These are phyloP conservation scores for Ptilodon capucinus DNA, from an alignment of 2,888 invertebrate species.

Conservation along the genomic window DNA sequence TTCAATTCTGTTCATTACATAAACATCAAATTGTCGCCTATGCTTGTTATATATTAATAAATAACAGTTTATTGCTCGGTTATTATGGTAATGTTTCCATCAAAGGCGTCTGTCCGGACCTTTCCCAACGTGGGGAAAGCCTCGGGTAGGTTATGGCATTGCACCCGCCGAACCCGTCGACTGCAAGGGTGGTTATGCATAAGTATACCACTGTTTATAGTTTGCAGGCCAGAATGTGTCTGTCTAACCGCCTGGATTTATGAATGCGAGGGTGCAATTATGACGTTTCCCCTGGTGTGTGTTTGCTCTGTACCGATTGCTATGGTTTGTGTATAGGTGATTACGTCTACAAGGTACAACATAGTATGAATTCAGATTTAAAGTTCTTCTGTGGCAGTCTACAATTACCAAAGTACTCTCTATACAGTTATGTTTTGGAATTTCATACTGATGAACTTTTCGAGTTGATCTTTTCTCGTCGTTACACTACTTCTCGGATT, in stretches of 20 bases:
- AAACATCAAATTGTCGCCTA: not conserved
- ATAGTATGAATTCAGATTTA: too few relatives aligned
- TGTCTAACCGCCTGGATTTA: conserved; percentile 69
- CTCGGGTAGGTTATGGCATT: conserved; percentile 78
- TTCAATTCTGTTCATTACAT: too few relatives aligned
- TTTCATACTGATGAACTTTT: not conserved
- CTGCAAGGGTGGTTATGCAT: conserved; percentile 75
- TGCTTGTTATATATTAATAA: conserved; percentile 38
- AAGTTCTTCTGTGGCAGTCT: too few relatives aligned
- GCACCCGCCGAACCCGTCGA: conserved; percentile 68
- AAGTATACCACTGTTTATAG: conserved; percentile 63
- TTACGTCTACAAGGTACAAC: too few relatives aligned
- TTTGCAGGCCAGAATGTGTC: conserved; percentile 62
- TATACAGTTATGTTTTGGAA: too few relatives aligned
- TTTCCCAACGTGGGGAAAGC: conserved; percentile 71
- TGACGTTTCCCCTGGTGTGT: conserved; percentile 51
- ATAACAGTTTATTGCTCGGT: conserved; percentile 45
- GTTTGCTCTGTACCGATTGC: conserved; percentile 30
- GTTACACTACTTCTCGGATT: not conserved
- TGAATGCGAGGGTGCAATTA: conserved; percentile 70
- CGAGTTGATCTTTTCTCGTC: not conserved
- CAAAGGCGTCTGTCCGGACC: conserved; percentile 71
- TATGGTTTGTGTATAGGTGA: conserved; percentile 19
- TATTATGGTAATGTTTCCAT: conserved; percentile 71
- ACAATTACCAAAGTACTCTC: too few relatives aligned